phyloP scores from a whole-genome alignment of 2,797 vertebrate species.

The Ataeniobius toweri region DNA sequence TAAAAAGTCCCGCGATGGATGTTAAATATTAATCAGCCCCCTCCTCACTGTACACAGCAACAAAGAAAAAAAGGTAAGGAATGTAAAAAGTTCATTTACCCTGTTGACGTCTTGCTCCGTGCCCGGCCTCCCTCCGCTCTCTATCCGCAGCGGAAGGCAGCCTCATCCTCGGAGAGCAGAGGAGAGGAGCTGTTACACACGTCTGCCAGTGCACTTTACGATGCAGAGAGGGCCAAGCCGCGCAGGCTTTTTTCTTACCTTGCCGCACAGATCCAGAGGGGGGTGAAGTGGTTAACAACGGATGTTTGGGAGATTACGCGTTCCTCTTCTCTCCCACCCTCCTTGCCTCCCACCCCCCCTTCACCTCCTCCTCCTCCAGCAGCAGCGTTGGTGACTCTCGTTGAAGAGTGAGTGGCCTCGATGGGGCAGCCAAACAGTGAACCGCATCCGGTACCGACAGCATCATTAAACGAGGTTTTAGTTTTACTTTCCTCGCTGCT shows the following conservation, averaged over 20 bases:
- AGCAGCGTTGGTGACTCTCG: constrained; percentile 40
- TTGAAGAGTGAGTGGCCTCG: constrained; percentile 57
- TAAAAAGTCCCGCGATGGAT: neutral
- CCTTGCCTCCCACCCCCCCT: neutral
- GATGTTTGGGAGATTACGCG: constrained; percentile 76
- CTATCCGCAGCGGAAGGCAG: constrained; percentile 57
- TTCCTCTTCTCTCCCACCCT: constrained; percentile 44
- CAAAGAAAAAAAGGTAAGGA: neutral
- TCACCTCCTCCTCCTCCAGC: neutral
- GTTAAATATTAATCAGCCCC: neutral
- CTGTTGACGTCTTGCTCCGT: constrained; percentile 35
- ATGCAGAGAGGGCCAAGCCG: constrained; percentile 56
- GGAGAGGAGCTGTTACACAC: constrained; percentile 51
- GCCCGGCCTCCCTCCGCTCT: constrained; percentile 48
- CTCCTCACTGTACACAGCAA: neutral
- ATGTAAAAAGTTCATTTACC: constrained; percentile 50
- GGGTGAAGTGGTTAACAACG: constrained; percentile 69
- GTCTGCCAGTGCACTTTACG: constrained; percentile 45
- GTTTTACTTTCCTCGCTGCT: constrained; percentile 21
- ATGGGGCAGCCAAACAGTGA: constrained; percentile 39
- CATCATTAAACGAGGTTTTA: constrained; percentile 28
- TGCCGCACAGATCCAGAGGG: constrained; percentile 69
- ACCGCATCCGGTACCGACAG: constrained; percentile 45
- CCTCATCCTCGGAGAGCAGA: constrained; percentile 38
- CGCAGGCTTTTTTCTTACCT: constrained; percentile 63